Evolutionary conservation across 2,113 vertebrate genomes (phyloP).

Genomic region (Melanerpes formicivorus): DNA sequence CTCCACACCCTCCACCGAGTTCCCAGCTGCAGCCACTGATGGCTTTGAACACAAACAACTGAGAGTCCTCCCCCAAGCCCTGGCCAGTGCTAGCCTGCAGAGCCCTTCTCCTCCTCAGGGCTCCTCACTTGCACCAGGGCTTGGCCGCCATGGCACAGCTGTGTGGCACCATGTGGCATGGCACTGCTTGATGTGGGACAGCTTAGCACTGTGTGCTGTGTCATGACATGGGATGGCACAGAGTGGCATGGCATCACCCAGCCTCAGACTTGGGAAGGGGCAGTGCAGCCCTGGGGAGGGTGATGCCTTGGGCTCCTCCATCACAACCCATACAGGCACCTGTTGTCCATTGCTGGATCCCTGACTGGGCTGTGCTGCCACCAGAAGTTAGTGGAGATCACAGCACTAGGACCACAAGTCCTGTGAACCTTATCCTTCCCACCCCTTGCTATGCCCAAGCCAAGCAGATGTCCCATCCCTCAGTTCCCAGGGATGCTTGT

Average conservation of each 20-base stretch:
- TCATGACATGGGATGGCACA: not conserved
- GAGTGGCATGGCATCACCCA: not conserved
- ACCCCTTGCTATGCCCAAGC: not conserved
- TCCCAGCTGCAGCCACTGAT: accelerated
- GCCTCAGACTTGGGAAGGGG: not conserved
- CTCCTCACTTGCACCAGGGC: not conserved
- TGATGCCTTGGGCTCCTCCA: not conserved
- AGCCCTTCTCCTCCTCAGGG: not conserved
- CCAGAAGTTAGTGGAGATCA: not conserved
- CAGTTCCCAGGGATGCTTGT: not conserved
- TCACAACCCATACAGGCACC: not conserved
- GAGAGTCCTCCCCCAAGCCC: not conserved
- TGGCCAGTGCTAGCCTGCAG: not conserved
- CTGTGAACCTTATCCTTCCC: not conserved
- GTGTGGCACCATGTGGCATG: not conserved
- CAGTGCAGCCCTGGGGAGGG: not conserved
- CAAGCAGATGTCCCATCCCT: not conserved
- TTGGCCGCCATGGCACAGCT: not conserved
- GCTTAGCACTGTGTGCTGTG: not conserved
- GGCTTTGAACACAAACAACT: not conserved
- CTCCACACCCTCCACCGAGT: not conserved
- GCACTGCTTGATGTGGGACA: not conserved
- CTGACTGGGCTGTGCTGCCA: not conserved
- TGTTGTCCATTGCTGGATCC: not conserved
- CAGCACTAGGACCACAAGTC: not conserved